These are phyloP conservation scores for Dinothrombium tinctorium DNA, from an alignment of 1,140 invertebrate species.

Conservation along the genomic window DNA sequence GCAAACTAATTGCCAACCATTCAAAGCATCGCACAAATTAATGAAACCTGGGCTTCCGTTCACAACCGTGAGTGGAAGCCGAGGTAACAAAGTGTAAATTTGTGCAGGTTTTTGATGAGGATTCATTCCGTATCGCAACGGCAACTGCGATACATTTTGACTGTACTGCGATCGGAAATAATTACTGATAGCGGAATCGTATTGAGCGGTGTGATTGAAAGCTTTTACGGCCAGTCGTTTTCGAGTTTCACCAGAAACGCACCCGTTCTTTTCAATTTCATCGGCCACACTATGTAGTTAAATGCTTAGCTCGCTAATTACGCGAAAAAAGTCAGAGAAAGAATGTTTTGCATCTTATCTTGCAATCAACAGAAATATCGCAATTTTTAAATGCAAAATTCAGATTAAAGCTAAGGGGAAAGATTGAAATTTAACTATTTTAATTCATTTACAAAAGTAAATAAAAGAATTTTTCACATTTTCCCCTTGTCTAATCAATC, in stretches of 20 bases:
- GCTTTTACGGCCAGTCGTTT: constrained; percentile 51
- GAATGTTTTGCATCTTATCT: too few species aligned
- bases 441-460: too few species aligned
- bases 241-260: constrained; percentile 39
- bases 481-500: too few species aligned
- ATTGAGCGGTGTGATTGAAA: constrained; percentile 81
- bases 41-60: constrained; percentile 93
- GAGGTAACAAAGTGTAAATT: constrained; percentile 43
- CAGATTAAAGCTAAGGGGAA: too few species aligned
- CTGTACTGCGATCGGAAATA: constrained; percentile 83
- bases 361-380: too few species aligned
- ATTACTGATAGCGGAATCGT: constrained; percentile 80
- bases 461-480: too few species aligned
- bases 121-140: constrained; percentile 88
- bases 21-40: constrained; percentile 88
- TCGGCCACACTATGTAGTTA: constrained; percentile 27
- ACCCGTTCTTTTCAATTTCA: constrained; percentile 38
- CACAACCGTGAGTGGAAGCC: constrained; percentile 64
- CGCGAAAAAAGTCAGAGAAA: too few species aligned
- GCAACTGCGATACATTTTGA: constrained; percentile 44
- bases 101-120: constrained; percentile 93
- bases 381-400: too few species aligned
- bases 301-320: too few species aligned
- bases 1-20: constrained; percentile 83
- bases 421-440: too few species aligned